phyloP scores from a whole-genome alignment of 1,140 invertebrate genomes.

The Ephestia elutella region DNA sequence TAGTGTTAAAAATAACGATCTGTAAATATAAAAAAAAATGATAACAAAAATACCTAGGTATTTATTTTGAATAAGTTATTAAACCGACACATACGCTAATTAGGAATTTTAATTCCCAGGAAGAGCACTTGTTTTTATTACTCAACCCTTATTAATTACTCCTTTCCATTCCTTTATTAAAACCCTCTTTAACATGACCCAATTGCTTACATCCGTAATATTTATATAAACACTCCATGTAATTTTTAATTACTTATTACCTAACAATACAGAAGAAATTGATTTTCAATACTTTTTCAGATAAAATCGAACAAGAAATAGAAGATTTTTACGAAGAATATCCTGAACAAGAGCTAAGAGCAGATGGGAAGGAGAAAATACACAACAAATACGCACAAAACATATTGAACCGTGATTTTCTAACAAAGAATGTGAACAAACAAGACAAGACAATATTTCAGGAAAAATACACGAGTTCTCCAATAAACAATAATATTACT shows the following conservation, averaged over 20 bases:
- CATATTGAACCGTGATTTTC: constrained; percentile 15
- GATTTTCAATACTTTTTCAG: constrained; percentile 32
- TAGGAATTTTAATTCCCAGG: too few relatives aligned
- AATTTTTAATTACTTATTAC: too few relatives aligned
- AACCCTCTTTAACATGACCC: background rate
- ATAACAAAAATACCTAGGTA: too few relatives aligned
- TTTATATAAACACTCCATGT: background rate
- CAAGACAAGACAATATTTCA: background rate
- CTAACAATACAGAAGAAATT: background rate
- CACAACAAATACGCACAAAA: constrained; percentile 22
- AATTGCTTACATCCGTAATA: too few relatives aligned
- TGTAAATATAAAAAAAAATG: too few relatives aligned
- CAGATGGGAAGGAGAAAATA: constrained; percentile 20
- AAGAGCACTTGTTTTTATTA: background rate
- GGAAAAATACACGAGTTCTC: background rate
- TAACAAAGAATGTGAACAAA: constrained; percentile 9
- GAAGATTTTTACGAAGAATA: constrained; percentile 46
- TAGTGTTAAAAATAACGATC: too few relatives aligned
- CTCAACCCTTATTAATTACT: background rate
- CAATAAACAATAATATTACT: background rate
- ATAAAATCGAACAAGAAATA: constrained; percentile 48
- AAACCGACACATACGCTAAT: too few relatives aligned
- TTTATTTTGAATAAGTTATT: too few relatives aligned
- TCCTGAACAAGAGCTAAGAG: constrained; percentile 24
- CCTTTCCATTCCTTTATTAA: background rate